Percentiles rank a stretch among this genome's conserved stretches.
phyloP scores from a whole-genome alignment of 2,113 vertebrate genomes.

The Nannospalax galili region DNA sequence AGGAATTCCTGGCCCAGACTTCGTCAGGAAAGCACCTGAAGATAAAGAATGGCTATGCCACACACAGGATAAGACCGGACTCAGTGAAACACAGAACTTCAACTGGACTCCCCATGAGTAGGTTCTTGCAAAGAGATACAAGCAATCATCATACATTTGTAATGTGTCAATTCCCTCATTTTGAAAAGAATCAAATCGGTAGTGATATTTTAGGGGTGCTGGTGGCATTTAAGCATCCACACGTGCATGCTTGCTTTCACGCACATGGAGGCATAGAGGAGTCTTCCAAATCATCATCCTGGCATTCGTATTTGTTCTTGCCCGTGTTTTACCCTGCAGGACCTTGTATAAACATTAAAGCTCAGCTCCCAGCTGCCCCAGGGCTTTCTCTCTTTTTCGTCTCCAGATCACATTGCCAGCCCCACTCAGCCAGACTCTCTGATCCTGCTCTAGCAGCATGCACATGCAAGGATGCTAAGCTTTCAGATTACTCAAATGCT shows the following conservation, averaged over 20 bases:
- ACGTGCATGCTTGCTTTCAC: too few relatives aligned
- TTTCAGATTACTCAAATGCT: constrained; percentile 24
- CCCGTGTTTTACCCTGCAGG: neutral
- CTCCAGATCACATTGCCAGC: neutral
- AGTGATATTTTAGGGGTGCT: neutral
- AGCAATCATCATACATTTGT: neutral
- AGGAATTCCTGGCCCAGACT: neutral
- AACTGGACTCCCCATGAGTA: neutral
- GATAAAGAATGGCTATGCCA: neutral
- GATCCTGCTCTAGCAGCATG: neutral
- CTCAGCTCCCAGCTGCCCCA: neutral
- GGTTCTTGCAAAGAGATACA: neutral
- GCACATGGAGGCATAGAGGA: too few relatives aligned
- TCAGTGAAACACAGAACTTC: constrained; percentile 24
- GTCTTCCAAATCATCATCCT: neutral
- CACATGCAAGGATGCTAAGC: neutral
- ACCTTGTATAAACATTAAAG: constrained; percentile 12
- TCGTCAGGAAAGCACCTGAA: neutral
- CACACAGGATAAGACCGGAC: neutral
- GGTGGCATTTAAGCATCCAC: neutral
- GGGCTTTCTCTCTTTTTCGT: neutral
- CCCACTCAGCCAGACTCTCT: neutral
- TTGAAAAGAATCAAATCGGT: neutral
- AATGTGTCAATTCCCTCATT: neutral
- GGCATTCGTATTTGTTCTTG: constrained; percentile 14